Evolutionary conservation across 2,888 invertebrate species (phyloP), one percentile per base, ranked within the genome.

Genomic region (Mesochorus sp.): DNA sequence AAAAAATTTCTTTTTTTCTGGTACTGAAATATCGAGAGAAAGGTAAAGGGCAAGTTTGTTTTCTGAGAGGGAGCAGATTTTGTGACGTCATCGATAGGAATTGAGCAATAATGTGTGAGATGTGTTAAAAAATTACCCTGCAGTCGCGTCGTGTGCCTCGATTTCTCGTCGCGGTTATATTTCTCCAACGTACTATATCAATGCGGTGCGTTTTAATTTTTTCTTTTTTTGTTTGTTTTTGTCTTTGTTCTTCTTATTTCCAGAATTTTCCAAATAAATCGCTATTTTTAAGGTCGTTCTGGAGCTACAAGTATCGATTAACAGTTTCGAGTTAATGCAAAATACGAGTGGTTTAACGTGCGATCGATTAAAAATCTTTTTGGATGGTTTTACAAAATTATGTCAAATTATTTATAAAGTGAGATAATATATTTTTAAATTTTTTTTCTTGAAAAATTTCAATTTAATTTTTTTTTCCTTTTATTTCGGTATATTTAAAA

Each of bases 91-190:
- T 70, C 61, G 67, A 61, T 71, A 79, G 76, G 68, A 81, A 80
- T 77, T 81, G 76, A 80, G 74, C 81, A 79, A 76, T 79, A 81
- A 80, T 31, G 24, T 55, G 31, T 42, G 47, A 28, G 47, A 67
- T 5, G n/a, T 57, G 24, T 61, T 62, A 31, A 31, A 14, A 53
- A 53, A 67, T 55, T 72, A 67, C 59, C 68, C 39, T 62, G 61
- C 67, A 49, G 77, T 76, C 70, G 76, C 68, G 42, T 59, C 57
- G 79, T 68, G 70, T 71, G 79, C 79, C 78, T 81, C 83, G 75
- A 79, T 55, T 64, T 81, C 70, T 77, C 51, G 64, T 76, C 62
- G 72, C 62, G 44, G 51, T 67, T 26, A 53, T n/a, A n/a, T 70
- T 37, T 59, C 59, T 70, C 59, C 31, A 49, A 28, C 5, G 10